phyloP scores from a whole-genome alignment of 2,113 vertebrate species.

The Erinaceus europaeus region DNA sequence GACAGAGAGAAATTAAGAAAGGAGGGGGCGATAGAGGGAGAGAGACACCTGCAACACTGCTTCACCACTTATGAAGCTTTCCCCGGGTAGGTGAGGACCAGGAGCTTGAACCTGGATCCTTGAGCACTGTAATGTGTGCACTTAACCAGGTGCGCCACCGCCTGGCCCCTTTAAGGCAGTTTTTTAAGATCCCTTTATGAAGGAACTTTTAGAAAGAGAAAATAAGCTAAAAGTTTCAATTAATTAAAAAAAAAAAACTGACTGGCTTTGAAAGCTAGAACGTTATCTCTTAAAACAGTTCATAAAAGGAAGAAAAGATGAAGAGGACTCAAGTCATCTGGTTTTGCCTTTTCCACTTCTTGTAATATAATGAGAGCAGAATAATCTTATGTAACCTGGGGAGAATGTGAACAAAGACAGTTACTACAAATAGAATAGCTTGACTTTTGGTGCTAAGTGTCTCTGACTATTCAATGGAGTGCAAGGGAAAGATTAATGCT shows the following conservation, averaged over 20 bases:
- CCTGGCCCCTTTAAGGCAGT: too few relatives aligned
- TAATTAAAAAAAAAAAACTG: not conserved
- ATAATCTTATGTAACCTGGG: not conserved
- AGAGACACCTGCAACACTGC: too few relatives aligned
- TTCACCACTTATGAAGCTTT: too few relatives aligned
- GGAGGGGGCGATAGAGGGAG: too few relatives aligned
- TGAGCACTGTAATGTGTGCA: too few relatives aligned
- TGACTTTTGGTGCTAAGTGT: not conserved
- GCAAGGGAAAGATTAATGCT: not conserved
- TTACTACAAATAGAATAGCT: not conserved
- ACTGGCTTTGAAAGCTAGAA: conserved; percentile 22
- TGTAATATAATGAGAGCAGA: not conserved
- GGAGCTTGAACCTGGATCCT: too few relatives aligned
- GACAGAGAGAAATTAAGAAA: too few relatives aligned
- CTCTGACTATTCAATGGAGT: not conserved
- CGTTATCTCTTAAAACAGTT: conserved; percentile 7
- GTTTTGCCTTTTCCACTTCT: conserved; percentile 33
- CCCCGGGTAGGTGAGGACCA: too few relatives aligned
- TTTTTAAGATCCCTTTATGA: conserved; percentile 6
- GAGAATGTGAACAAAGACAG: not conserved
- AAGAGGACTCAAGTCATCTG: conserved; percentile 12
- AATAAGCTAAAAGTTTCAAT: too few relatives aligned
- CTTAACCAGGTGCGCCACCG: too few relatives aligned
- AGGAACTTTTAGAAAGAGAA: conserved; percentile 18
- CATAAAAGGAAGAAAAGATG: conserved; percentile 1